phyloP scores from a whole-genome alignment of 2,113 vertebrate species.

The Mystacornis crossleyi region DNA sequence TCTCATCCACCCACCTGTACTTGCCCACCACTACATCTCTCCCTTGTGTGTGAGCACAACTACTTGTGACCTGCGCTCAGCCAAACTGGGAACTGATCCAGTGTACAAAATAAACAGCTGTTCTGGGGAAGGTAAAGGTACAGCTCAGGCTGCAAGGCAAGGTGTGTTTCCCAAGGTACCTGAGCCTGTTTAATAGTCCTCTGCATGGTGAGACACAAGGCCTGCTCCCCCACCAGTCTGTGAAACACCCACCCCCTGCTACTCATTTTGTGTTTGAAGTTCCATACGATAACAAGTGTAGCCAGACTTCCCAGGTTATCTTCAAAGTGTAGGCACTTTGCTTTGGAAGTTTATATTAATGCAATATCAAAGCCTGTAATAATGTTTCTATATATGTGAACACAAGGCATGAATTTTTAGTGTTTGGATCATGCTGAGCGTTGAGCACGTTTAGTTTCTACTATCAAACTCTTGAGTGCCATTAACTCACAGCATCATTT shows the following conservation, averaged over 20 bases:
- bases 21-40: neutral
- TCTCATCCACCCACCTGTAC: rapidly evolving
- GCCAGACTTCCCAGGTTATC: neutral
- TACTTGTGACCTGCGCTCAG: neutral
- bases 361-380: neutral
- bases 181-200: neutral
- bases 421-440: neutral
- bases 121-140: neutral
- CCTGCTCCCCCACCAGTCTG: rapidly evolving
- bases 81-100: neutral
- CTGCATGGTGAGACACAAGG: neutral
- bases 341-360: neutral
- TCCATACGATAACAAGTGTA: neutral
- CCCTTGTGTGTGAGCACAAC: rapidly evolving
- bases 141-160: neutral
- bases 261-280: neutral
- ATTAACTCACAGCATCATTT: neutral
- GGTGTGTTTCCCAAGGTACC: neutral
- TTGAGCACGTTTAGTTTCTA: neutral
- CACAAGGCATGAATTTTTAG: neutral
- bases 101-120: neutral
- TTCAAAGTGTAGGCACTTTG: neutral
- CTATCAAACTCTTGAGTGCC: neutral
- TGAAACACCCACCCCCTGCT: neutral
- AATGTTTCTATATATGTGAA: neutral